phyloP scores from a whole-genome alignment of 1,140 invertebrate species.

The Megalopta genalis region DNA sequence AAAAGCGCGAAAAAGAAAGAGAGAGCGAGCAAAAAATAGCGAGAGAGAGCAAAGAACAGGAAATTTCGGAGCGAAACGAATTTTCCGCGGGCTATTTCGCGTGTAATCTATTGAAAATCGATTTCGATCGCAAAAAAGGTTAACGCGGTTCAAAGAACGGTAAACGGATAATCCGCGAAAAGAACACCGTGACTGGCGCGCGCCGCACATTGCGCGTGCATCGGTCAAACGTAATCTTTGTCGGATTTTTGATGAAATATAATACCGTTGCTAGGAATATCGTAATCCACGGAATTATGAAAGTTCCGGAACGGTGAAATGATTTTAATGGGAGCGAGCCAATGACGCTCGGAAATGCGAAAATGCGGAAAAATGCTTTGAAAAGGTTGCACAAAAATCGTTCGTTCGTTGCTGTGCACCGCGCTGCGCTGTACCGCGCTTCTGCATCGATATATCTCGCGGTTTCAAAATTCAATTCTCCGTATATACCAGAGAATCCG shows the following conservation, averaged over 20 bases:
- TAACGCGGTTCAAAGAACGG: constrained; percentile 24
- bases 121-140: constrained; percentile 34
- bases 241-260: constrained; percentile 24
- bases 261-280: constrained; percentile 19
- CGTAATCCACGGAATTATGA: constrained; percentile 22
- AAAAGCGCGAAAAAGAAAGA: too few relatives aligned
- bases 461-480: too few relatives aligned
- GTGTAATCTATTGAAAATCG: constrained; percentile 3
- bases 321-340: constrained; percentile 1
- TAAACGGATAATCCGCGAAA: constrained; percentile 18
- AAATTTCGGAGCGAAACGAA: background rate
- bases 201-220: too few relatives aligned
- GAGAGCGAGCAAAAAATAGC: too few relatives aligned
- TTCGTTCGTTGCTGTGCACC: too few relatives aligned
- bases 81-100: background rate
- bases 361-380: background rate
- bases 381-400: background rate
- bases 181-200: too few relatives aligned
- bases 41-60: constrained; percentile 3
- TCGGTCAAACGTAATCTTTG: too few relatives aligned
- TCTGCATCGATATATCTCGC: too few relatives aligned
- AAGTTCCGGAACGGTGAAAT: background rate
- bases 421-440: too few relatives aligned
- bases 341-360: background rate
- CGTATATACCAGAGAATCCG: too few relatives aligned